Base-by-base conservation (phyloP, 2,113 vertebrate species). In the Polyodon spathula region DNA sequence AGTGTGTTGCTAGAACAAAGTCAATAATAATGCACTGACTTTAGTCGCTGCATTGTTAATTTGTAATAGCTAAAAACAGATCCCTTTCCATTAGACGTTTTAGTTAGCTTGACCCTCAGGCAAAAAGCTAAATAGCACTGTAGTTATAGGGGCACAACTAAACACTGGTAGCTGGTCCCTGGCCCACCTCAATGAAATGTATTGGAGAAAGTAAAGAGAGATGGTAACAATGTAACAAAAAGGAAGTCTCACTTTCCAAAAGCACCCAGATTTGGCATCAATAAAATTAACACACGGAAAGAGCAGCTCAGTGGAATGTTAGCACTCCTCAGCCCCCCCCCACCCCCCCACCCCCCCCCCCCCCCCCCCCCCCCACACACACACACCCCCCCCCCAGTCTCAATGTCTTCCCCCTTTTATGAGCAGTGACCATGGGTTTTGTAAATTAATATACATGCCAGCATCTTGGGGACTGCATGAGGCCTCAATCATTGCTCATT, bases 381-480 rank as follows among this genome's bases (percentile, higher is more conserved):
- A 27, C 27, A 27, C 27, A 27, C 27, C 37, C 48, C 17, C 41
- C 17, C 17, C 44, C 44, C 6, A 8, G 11, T 46, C n/a, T 37
- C 15, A 46, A 46, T 16, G 15, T 46, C 17, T 15, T 73, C 78
- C 82, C 66, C 75, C 66, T 71, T 76, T 74, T 69, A 74, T 78
- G 77, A 74, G 72, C 65, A 62, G 70, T 60, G 76, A 85, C 61
- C 61, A 63, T 73, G 68, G 72, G 75, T 75, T 77, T 76, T 78
- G 77, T 81, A 76, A 81, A 78, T 81, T 72, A 85, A 79, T 78
- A 79, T 78, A 79, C 78, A 75, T 72, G 77, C 81, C 76, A 71
- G 76, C 62, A 73, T 76, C 56, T 62, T 61, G 75, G 80, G 71
- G 70, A 75, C 78, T 74, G 77, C 74, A 60, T 53, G 81, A 74